These are phyloP conservation scores for Alosa sapidissima DNA, from an alignment of 2,797 vertebrate genomes.

Conservation along the genomic window DNA sequence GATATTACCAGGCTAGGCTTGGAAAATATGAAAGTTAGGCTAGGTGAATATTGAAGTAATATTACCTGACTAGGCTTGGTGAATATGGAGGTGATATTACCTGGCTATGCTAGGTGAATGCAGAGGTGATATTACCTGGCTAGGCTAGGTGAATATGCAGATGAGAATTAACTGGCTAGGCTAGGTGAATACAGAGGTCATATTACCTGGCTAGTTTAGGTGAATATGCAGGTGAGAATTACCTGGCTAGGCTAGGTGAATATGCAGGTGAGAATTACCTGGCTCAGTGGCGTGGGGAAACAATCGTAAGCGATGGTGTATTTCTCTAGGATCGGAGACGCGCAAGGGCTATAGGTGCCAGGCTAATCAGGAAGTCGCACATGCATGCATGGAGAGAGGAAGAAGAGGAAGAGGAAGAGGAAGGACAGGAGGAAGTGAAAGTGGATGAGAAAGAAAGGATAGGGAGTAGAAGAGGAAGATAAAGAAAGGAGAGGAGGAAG, in stretches of 20 bases:
- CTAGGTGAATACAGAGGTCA: neutral
- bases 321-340: conserved; percentile 69
- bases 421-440: conserved; percentile 46
- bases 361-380: conserved; percentile 64
- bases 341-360: conserved; percentile 69
- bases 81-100: too few species aligned
- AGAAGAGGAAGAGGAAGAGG: neutral
- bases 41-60: too few species aligned
- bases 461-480: neutral
- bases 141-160: too few species aligned
- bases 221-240: conserved; percentile 34
- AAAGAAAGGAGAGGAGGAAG: neutral
- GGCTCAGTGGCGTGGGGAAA: conserved; percentile 69
- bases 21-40: too few species aligned
- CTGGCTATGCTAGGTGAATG: too few species aligned
- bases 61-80: too few species aligned
- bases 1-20: too few species aligned
- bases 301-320: conserved; percentile 71
- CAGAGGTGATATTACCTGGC: neutral
- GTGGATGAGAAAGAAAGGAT: neutral
- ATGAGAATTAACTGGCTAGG: neutral
- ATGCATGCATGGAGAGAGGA: neutral
- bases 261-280: conserved; percentile 71
- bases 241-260: neutral
- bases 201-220: neutral